Conservation (phyloP, 2,113 vertebrate species). For the Serinus canaria region DNA sequence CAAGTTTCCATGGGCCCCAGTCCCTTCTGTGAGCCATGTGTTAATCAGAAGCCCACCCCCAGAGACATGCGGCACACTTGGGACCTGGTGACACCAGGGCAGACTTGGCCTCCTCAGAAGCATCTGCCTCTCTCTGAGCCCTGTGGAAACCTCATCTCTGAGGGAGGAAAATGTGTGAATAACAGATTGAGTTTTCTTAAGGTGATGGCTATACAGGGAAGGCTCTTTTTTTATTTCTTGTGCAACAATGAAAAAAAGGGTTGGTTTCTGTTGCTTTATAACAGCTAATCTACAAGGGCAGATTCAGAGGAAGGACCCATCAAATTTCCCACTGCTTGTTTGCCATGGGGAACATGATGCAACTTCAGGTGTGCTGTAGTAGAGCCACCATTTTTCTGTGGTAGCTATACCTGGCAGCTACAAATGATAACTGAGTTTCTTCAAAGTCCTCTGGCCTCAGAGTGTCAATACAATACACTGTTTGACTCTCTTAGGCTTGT, state of each 20-base stretch:
- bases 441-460: neutral
- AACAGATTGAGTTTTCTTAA: neutral
- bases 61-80: constrained; percentile 27
- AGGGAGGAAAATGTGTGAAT: neutral
- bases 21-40: neutral
- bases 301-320: neutral
- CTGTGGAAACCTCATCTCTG: neutral
- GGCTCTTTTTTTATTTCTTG: neutral
- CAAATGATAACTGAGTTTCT: neutral
- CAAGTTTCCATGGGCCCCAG: constrained; percentile 43
- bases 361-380: neutral
- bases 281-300: neutral
- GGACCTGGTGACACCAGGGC: neutral
- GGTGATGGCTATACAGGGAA: neutral
- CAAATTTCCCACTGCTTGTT: neutral
- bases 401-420: neutral
- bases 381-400: neutral
- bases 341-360: neutral
- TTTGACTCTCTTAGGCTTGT: neutral
- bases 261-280: neutral
- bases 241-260: neutral
- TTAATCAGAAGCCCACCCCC: constrained; percentile 63
- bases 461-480: neutral
- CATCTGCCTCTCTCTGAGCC: neutral
- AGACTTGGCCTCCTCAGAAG: neutral